These are phyloP conservation scores for Elgaria multicarinata DNA, from an alignment of 2,113 vertebrate genomes.

Conservation along the genomic window DNA sequence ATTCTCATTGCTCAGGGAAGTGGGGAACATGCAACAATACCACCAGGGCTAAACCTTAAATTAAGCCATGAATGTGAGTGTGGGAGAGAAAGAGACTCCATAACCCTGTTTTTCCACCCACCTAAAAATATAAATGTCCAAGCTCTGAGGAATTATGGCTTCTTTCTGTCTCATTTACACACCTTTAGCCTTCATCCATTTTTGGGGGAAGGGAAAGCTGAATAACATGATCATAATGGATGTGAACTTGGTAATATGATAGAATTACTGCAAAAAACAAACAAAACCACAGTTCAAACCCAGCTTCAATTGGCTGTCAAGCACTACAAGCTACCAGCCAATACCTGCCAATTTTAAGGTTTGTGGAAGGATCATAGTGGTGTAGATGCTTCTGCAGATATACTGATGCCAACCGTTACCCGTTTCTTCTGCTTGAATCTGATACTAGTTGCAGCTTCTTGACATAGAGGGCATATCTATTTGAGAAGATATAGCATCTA, in stretches of 20 bases:
- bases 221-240: neutral
- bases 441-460: neutral
- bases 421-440: neutral
- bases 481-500: neutral
- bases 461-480: neutral
- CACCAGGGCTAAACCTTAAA: neutral
- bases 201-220: neutral
- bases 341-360: neutral
- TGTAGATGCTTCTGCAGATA: neutral
- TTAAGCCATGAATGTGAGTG: too few species aligned
- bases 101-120: neutral
- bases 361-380: neutral
- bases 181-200: neutral
- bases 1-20: too few species aligned
- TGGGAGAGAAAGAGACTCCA: neutral
- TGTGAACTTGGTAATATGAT: neutral
- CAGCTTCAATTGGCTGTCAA: neutral
- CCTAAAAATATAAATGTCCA: neutral
- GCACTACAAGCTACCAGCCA: too few species aligned
- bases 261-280: too few species aligned
- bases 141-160: neutral
- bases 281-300: neutral
- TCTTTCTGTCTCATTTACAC: neutral
- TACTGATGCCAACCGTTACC: neutral
- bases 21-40: neutral